Evolutionary conservation across 2,113 vertebrate genomes (phyloP), one percentile per base, ranked within the genome.

Genomic region (Callorhinus ursinus): DNA sequence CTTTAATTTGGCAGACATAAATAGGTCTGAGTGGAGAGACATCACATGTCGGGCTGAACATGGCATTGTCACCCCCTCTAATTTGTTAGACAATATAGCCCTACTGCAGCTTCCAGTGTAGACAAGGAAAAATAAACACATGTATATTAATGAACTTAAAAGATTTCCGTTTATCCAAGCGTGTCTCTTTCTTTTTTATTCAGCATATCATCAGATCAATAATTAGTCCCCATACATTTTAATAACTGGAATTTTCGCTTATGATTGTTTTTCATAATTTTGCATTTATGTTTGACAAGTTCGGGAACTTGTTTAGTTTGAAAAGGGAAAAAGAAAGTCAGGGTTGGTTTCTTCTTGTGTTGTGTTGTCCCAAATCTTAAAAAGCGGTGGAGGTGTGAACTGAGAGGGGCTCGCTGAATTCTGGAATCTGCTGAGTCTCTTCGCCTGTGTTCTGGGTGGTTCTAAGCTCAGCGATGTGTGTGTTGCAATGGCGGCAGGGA

Each of bases 131-230:
- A 99, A 98, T 97, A 98, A 99, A 99, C 98, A 98, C 98, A 99
- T 98, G 98, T 99, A 98, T 99, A 99, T 99, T 99, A 98, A 99
- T 99, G 98, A 98, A 98, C 98, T 98, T 13, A 98, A 99, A 99
- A 98, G 98, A 98, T 98, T 98, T 98, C 98, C 95, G 53, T 98
- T 98, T 98, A 99, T 90, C 93, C 98, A 98, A 98, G 98, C 98
- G 93, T 98, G 98, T 92, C 97, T 94, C 88, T 97, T 97, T 96
- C 83, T 96, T 98, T 98, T 99, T 98, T 98, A 98, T 98, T 98
- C 98, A 98, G 97, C 98, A 97, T 92, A 98, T 97, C 96, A 98
- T 99, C 98, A 98, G 98, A 99, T 99, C 98, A 98, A 99, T 99
- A 99, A 99, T 99, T 99, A 99, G 98, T 98, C 96, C 82, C 98